A percentile compares a stretch with the other conserved stretches of the same genome.
Evolutionary conservation across 2,113 vertebrate genomes (phyloP).

Genomic region (Sardina pilchardus): DNA sequence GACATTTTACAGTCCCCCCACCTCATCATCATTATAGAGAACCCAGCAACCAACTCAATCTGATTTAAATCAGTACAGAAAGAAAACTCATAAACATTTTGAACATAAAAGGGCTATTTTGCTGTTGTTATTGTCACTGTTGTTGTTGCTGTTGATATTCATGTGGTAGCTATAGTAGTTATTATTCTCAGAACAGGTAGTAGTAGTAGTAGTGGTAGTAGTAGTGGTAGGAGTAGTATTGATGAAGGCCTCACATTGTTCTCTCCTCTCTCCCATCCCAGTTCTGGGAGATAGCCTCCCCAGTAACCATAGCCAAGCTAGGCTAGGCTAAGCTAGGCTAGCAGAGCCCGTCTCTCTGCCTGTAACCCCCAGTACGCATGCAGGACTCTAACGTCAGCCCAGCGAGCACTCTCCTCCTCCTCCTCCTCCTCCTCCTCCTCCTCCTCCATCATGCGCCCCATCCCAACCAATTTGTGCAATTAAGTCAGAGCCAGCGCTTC

Average conservation of each 20-base stretch:
- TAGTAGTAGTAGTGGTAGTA: too few species aligned
- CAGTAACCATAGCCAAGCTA: not conserved
- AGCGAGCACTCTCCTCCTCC: not conserved
- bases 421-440: not conserved
- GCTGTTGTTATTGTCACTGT: not conserved
- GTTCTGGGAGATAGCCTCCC: not conserved
- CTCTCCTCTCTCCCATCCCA: too few species aligned
- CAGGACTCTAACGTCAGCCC: not conserved
- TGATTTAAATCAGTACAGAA: not conserved
- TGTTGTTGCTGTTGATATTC: not conserved
- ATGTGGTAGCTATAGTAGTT: too few species aligned
- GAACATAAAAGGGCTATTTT: not conserved
- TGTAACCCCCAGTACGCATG: not conserved
- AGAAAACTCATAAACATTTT: not conserved
- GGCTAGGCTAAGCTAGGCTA: too few species aligned
- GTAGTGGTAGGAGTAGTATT: not conserved
- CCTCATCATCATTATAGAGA: not conserved
- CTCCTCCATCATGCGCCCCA: not conserved
- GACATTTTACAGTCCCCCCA: not conserved
- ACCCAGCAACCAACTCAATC: not conserved
- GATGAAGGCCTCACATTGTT: not conserved
- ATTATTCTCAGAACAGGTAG: too few species aligned
- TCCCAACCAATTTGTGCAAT: slow-evolving; percentile 4
- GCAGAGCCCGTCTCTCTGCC: not conserved
- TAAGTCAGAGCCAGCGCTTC: slow-evolving; percentile 3